Conservation (phyloP, 2,888 invertebrate genomes). For the Drosophila antonietae region DNA sequence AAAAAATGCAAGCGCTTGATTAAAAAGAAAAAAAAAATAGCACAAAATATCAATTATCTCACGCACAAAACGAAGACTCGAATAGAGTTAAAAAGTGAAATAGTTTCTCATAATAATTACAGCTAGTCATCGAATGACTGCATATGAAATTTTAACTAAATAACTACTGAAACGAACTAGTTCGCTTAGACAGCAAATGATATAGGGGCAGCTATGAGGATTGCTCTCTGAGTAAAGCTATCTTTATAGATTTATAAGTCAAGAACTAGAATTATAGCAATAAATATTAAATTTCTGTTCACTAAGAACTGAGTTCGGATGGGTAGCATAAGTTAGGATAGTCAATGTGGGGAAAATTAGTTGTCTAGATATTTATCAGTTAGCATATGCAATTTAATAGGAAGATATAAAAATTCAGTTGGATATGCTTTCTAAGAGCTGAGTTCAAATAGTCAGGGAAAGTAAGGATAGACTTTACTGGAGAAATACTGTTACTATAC, state of each 20-base stretch:
- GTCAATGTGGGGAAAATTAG: no score
- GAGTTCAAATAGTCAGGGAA: not conserved
- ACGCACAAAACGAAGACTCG: conserved; percentile 5
- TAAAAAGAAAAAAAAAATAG: conserved; percentile 42
- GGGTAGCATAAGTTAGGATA: no score
- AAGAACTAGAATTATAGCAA: not conserved
- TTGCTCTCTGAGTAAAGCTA: no score
- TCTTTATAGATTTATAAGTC: not conserved
- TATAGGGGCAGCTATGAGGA: not conserved
- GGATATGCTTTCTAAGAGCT: no score
- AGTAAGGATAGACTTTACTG: not conserved
- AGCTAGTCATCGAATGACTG: not conserved
- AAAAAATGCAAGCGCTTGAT: conserved; percentile 48
- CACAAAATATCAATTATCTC: conserved; percentile 18
- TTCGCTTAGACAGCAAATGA: not conserved
- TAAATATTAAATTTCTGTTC: not conserved
- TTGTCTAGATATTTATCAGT: no score
- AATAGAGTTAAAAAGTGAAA: not conserved
- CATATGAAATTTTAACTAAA: not conserved
- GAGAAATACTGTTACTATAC: not conserved
- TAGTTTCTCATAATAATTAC: not conserved
- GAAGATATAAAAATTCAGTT: no score
- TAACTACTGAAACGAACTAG: not conserved
- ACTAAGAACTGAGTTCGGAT: not conserved
- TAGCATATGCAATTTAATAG: no score